Conservation (phyloP, 2,888 invertebrate genomes). For the Chalcis sispes region DNA sequence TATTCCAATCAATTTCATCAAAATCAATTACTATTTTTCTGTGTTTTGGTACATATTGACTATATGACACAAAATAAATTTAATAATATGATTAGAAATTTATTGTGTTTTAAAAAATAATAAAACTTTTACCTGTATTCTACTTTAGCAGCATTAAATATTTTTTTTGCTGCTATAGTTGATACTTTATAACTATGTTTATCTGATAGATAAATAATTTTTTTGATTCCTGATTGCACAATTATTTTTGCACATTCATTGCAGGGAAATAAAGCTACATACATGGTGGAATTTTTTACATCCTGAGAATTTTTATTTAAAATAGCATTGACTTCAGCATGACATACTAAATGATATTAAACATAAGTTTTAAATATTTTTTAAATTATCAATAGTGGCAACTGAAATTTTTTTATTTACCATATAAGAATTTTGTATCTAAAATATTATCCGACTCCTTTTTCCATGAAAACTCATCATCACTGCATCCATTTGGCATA, state of each 20-base stretch:
- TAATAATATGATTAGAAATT: conserved; percentile 8
- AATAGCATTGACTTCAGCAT: conserved; percentile 98
- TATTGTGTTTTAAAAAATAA: conserved; percentile 42
- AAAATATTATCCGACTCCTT: conserved; percentile 80
- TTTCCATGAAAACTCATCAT: conserved; percentile 93
- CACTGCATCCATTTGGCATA: conserved; percentile 93
- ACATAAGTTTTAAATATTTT: conserved; percentile 11
- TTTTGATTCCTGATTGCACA: conserved; percentile 92
- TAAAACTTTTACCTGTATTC: conserved; percentile 78
- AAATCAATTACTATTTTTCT: conserved; percentile 84
- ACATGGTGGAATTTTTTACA: conserved; percentile 88
- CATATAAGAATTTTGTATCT: conserved; percentile 91
- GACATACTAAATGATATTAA: conserved; percentile 84
- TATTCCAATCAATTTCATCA: conserved; percentile 79
- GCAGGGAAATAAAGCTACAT: conserved; percentile 95
- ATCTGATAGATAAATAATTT: conserved; percentile 89
- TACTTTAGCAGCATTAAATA: conserved; percentile 89
- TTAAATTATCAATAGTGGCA: neutral
- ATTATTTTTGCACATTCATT: conserved; percentile 98
- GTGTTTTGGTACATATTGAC: conserved; percentile 81
- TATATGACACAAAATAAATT: conserved; percentile 72
- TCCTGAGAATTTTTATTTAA: conserved; percentile 90
- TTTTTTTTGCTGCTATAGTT: conserved; percentile 86
- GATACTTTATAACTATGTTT: conserved; percentile 84
- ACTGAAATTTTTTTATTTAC: conserved; percentile 75